Evolutionary conservation across 2,797 vertebrate genomes (phyloP).

Genomic region (Crypturellus tataupa): DNA sequence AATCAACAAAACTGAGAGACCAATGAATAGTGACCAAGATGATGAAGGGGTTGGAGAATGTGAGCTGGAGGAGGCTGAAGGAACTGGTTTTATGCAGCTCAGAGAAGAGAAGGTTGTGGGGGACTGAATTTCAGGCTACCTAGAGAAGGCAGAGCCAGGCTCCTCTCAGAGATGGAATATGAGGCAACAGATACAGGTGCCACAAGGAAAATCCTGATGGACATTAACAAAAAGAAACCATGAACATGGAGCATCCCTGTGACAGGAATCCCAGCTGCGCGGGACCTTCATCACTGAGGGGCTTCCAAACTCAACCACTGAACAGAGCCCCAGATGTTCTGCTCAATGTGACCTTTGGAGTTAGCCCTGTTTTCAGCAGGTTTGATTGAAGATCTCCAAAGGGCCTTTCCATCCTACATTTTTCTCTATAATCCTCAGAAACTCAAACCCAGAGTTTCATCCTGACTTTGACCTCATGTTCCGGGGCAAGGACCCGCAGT

Average conservation of each 20-base stretch:
- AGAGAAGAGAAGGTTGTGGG: not conserved
- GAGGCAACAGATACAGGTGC: not conserved
- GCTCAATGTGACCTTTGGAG: not conserved
- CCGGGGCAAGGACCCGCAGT: not conserved
- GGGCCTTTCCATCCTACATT: not conserved
- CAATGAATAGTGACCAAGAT: not conserved
- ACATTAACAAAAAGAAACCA: not conserved
- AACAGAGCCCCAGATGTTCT: not conserved
- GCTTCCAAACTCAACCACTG: not conserved
- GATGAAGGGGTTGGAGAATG: too few relatives aligned
- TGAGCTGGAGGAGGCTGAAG: not conserved
- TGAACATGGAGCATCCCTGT: not conserved
- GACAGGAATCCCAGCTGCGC: not conserved
- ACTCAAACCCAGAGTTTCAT: not conserved
- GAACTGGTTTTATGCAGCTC: not conserved
- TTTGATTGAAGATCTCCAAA: not conserved
- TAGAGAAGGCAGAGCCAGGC: not conserved
- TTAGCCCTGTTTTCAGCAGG: not conserved
- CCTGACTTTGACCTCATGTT: not conserved
- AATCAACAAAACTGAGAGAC: not conserved
- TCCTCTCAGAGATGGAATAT: not conserved
- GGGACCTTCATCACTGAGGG: not conserved
- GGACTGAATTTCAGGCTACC: not conserved
- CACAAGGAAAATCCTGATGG: not conserved
- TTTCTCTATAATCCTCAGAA: not conserved